These are phyloP conservation scores for Ophioninae sp. DNA, from an alignment of 2,888 invertebrate species.

Conservation along the genomic window DNA sequence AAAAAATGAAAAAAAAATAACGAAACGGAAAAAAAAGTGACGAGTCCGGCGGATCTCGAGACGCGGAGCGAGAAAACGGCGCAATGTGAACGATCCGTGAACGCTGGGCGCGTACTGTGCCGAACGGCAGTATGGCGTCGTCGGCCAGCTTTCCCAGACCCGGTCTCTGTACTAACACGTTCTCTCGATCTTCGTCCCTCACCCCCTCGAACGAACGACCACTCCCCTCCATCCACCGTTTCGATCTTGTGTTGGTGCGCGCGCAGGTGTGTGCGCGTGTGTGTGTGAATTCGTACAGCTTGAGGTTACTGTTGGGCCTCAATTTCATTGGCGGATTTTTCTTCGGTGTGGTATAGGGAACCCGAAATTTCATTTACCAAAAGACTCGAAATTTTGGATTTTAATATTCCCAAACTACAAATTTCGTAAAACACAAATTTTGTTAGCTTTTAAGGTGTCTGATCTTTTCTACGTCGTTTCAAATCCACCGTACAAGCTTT, in stretches of 20 bases:
- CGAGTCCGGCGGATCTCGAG: conserved; percentile 45
- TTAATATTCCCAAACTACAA: too few species aligned
- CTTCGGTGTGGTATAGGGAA: too few species aligned
- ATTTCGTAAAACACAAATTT: too few species aligned
- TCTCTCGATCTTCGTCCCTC: conserved; percentile 56
- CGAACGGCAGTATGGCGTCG: conserved; percentile 75
- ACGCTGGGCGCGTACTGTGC: conserved; percentile 76
- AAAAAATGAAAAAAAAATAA: conserved; percentile 38
- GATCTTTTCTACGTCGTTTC: too few species aligned
- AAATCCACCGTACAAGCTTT: too few species aligned
- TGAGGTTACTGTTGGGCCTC: conserved; percentile 12
- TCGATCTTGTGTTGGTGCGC: background rate
- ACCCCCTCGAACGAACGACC: conserved; percentile 53
- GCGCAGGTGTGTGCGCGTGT: background rate
- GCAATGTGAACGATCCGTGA: conserved; percentile 69
- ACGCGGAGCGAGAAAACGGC: conserved; percentile 47
- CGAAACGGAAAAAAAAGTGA: conserved; percentile 35
- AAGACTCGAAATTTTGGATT: too few species aligned
- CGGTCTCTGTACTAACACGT: conserved; percentile 59
- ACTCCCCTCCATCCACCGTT: conserved; percentile 30
- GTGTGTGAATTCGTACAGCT: background rate
- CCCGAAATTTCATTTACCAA: too few species aligned
- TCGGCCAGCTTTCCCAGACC: conserved; percentile 71
- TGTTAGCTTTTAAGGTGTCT: too few species aligned
- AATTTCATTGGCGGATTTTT: too few species aligned